Conservation (phyloP, 64 coral and sea anemone genomes). For the Pocillopora verrucosa region DNA sequence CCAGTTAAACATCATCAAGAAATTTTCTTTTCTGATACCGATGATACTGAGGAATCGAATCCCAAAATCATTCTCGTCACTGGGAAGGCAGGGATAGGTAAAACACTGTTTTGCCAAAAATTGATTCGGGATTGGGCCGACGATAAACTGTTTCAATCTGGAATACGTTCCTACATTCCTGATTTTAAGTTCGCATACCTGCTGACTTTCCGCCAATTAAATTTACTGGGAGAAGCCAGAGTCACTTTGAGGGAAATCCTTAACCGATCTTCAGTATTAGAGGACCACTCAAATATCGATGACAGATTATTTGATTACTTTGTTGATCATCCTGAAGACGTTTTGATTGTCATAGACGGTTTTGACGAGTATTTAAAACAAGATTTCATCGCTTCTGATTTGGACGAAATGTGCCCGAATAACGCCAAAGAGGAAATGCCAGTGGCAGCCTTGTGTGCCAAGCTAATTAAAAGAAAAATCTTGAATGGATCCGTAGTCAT, state of each 20-base stretch:
- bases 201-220: slow-evolving; percentile 31
- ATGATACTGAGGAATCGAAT: not conserved
- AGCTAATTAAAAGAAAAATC: slow-evolving; percentile 8
- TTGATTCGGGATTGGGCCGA: slow-evolving; percentile 27
- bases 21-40: not conserved
- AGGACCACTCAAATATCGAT: slow-evolving; percentile 8
- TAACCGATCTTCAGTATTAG: slow-evolving; percentile 23
- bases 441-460: slow-evolving; percentile 21
- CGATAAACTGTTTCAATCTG: not conserved
- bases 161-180: not conserved
- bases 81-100: slow-evolving; percentile 36
- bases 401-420: slow-evolving; percentile 13
- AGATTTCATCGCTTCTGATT: not conserved
- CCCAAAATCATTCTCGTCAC: slow-evolving; percentile 19
- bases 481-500: not conserved
- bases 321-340: not conserved
- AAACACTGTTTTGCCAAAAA: slow-evolving; percentile 34
- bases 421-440: slow-evolving; percentile 8
- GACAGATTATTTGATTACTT: slow-evolving; percentile 24
- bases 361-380: slow-evolving; percentile 14
- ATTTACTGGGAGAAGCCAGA: not conserved
- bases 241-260: slow-evolving; percentile 7
- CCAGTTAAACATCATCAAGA: slow-evolving; percentile 10
- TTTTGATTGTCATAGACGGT: slow-evolving; percentile 23
- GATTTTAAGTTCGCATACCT: slow-evolving; percentile 27